A percentile compares a stretch with the other conserved stretches of the same genome.
phyloP scores from a whole-genome alignment of 1,140 invertebrate species.

The Procambarus clarkii region DNA sequence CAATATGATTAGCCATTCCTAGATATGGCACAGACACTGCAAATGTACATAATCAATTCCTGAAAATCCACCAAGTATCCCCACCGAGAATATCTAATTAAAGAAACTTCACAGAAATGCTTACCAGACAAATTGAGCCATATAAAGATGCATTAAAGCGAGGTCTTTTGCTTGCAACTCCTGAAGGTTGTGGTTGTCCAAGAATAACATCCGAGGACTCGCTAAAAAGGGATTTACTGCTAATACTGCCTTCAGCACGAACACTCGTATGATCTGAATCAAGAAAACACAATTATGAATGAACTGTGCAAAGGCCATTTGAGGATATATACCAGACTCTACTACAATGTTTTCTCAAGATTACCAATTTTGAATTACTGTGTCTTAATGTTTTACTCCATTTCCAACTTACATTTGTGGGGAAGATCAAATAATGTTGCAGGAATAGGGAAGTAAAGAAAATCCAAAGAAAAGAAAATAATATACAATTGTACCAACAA shows the following conservation, averaged over 20 bases:
- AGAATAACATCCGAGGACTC: slow-evolving; percentile 5
- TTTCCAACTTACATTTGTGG: too few species aligned
- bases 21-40: background rate
- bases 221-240: slow-evolving; percentile 61
- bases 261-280: slow-evolving; percentile 58
- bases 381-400: too few species aligned
- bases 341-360: too few species aligned
- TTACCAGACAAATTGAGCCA: slow-evolving; percentile 59
- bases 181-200: slow-evolving; percentile 63
- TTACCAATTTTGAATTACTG: too few species aligned
- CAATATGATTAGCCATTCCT: background rate
- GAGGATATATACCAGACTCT: too few species aligned
- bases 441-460: too few species aligned
- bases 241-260: slow-evolving; percentile 56
- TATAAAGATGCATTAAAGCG: slow-evolving; percentile 69
- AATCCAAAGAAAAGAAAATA: too few species aligned
- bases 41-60: background rate
- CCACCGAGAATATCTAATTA: background rate
- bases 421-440: too few species aligned
- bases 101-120: background rate
- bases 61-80: background rate
- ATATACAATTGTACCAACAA: too few species aligned
- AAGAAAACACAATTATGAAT: background rate
- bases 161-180: slow-evolving; percentile 63
- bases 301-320: too few species aligned